phyloP scores from a whole-genome alignment of 2,113 vertebrate species.

The Pristiophorus japonicus region DNA sequence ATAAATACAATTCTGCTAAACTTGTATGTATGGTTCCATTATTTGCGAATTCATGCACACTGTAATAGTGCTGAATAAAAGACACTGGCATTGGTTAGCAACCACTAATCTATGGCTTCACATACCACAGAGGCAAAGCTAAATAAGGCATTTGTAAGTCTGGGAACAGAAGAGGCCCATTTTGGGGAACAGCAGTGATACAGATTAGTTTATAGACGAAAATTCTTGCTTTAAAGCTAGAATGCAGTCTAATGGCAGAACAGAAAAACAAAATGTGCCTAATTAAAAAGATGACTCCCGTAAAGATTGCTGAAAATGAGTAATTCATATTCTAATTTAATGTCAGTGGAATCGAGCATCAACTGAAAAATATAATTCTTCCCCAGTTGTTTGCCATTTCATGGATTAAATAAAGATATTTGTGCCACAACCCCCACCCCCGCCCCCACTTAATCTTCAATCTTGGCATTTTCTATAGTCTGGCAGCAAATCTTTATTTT shows the following conservation, averaged over 20 bases:
- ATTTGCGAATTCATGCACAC: constrained; percentile 2
- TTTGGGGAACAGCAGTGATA: background rate
- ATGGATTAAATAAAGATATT: background rate
- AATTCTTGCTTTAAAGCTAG: background rate
- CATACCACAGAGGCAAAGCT: background rate
- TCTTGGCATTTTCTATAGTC: background rate
- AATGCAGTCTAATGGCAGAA: too few species aligned
- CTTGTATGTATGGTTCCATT: background rate
- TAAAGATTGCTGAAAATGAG: background rate
- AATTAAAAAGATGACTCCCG: constrained; percentile 6
- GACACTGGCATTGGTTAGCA: background rate
- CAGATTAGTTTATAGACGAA: background rate
- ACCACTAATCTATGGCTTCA: constrained; percentile 14
- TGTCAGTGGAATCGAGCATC: background rate
- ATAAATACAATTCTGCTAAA: background rate
- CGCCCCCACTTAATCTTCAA: too few species aligned
- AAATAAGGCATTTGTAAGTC: background rate
- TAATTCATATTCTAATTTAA: background rate
- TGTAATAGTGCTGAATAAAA: background rate
- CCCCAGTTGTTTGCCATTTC: background rate
- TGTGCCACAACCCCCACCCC: background rate
- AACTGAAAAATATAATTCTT: background rate
- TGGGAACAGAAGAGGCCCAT: background rate
- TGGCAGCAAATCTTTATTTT: background rate
- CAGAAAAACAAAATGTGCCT: background rate